phyloP scores from a whole-genome alignment of 2,888 invertebrate genomes.

The Dryobotodes eremita region DNA sequence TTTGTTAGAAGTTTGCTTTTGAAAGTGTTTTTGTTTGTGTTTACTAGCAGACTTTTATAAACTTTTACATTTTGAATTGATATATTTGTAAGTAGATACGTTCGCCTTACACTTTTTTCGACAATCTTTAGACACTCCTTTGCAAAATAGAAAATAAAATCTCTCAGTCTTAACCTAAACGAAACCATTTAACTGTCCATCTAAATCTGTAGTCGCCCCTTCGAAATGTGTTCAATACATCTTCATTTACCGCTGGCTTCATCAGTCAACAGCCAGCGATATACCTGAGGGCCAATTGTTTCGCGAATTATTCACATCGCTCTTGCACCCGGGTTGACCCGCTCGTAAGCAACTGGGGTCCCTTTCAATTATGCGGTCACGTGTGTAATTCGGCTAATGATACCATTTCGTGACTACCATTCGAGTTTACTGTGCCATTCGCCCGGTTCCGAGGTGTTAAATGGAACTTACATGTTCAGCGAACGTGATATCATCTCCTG shows the following conservation, averaged over 20 bases:
- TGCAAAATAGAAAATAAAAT: not conserved
- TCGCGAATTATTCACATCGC: constrained; percentile 74
- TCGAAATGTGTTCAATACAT: constrained; percentile 64
- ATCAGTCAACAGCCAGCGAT: constrained; percentile 61
- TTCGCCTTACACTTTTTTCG: not conserved
- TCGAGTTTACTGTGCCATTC: constrained; percentile 78
- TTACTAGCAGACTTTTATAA: constrained; percentile 6
- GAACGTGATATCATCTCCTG: constrained; percentile 77
- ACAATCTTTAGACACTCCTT: too few species aligned
- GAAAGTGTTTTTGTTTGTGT: constrained; percentile 14
- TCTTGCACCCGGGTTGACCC: constrained; percentile 67
- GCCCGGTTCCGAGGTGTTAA: constrained; percentile 80
- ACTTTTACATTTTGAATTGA: not conserved
- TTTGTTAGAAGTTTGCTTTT: constrained; percentile 22
- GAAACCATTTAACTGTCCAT: constrained; percentile 36
- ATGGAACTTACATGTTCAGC: constrained; percentile 84
- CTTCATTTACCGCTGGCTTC: constrained; percentile 63
- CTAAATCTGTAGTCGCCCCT: constrained; percentile 51
- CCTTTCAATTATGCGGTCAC: constrained; percentile 80
- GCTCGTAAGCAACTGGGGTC: constrained; percentile 61
- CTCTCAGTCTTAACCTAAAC: constrained; percentile 4
- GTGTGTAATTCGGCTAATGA: constrained; percentile 81
- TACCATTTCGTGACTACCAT: constrained; percentile 79
- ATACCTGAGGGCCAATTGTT: constrained; percentile 73
- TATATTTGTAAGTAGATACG: not conserved